Evolutionary conservation across 2,113 vertebrate species (phyloP).

Genomic region (Zapornia atra): DNA sequence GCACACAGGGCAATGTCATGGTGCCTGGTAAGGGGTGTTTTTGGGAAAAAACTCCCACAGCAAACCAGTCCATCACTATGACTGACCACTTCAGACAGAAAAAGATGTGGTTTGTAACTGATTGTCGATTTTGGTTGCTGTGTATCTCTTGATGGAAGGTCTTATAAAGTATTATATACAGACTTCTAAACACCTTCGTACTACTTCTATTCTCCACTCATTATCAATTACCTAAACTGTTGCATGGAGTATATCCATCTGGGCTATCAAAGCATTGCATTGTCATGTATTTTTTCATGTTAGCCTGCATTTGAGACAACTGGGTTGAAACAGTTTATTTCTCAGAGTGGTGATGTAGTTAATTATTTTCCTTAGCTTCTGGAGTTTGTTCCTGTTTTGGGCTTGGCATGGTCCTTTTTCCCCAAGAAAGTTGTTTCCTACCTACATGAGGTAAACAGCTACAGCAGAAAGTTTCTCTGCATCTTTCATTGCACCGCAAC

Average conservation of each 20-base stretch:
- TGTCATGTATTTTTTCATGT: not conserved
- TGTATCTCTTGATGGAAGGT: not conserved
- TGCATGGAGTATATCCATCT: not conserved
- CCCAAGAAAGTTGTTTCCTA: not conserved
- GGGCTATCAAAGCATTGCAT: not conserved
- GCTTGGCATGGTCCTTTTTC: not conserved
- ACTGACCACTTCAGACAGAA: not conserved
- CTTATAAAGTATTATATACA: not conserved
- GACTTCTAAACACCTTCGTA: not conserved
- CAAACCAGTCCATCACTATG: not conserved
- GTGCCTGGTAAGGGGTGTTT: not conserved
- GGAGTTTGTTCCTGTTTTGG: not conserved
- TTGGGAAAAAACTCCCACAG: not conserved
- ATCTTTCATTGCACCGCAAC: not conserved
- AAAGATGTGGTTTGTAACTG: not conserved
- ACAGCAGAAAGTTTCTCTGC: not conserved
- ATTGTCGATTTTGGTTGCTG: not conserved
- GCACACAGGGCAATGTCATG: not conserved
- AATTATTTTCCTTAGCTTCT: not conserved
- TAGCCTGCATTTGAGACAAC: not conserved
- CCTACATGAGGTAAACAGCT: not conserved
- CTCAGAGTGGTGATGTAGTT: not conserved
- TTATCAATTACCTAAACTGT: not conserved
- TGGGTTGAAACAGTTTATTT: not conserved
- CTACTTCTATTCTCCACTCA: not conserved